phyloP scores from a whole-genome alignment of 2,797 vertebrate species.

The Girardinus metallicus region DNA sequence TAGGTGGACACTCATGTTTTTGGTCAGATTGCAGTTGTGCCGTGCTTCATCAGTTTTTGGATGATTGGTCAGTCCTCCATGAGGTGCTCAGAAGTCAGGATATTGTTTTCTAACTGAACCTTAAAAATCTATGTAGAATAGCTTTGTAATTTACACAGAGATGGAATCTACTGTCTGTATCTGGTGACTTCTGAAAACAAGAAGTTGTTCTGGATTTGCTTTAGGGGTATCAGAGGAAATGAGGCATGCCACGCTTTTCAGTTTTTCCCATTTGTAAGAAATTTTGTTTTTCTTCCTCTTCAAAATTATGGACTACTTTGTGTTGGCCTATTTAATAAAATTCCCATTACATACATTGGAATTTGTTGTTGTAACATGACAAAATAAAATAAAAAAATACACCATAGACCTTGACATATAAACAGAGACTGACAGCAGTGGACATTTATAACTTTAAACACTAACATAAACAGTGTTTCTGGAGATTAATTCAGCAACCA shows the following conservation, averaged over 20 bases:
- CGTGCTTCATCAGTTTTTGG: not conserved
- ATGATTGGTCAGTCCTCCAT: not conserved
- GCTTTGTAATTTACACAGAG: not conserved
- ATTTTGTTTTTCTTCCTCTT: not conserved
- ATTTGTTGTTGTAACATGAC: not conserved
- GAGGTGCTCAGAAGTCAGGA: not conserved
- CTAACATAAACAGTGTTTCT: conserved; percentile 5
- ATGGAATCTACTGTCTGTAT: not conserved
- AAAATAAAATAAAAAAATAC: not conserved
- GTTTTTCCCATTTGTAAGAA: not conserved
- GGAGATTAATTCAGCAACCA: conserved; percentile 36
- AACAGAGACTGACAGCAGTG: not conserved
- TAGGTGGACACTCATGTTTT: not conserved
- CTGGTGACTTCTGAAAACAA: not conserved
- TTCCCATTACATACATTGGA: not conserved
- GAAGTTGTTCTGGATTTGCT: not conserved
- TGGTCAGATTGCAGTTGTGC: not conserved
- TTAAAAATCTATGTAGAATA: not conserved
- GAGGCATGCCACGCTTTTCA: not conserved
- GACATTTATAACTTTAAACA: not conserved
- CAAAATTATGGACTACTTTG: not conserved
- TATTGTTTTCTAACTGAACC: too few species aligned
- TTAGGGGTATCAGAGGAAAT: not conserved
- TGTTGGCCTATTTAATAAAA: not conserved
- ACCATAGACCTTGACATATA: not conserved